Evolutionary conservation across 2,113 vertebrate genomes (phyloP), one percentile per base, ranked within the genome.

Genomic region (Rhodinocichla rosea): DNA sequence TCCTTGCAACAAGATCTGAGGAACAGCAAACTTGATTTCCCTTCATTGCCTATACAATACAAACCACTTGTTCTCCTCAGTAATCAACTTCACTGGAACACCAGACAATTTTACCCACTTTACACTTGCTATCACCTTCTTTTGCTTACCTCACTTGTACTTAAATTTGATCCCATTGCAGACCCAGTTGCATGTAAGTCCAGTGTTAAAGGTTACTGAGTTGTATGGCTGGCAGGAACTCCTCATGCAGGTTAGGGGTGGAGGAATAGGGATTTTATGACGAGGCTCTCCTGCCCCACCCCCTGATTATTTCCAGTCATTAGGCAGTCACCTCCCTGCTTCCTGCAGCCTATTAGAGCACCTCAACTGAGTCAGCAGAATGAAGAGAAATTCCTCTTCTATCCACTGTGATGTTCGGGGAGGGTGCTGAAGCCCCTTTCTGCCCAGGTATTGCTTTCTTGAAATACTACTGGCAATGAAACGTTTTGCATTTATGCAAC

Each of bases 121-220:
- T 5, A 59, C 5, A 0, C 10, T 37, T 23, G 19, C 28, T 68
- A 18, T 56, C 2, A 1, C 10, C 18, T 73, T 77, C 14, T 70
- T 87, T 76, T 82, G 3, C 97, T 97, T 96, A 97, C 97, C 97
- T 96, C 97, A 87, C 70, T 95, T 80, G 97, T 97, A 45, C 97
- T 97, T 90, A 94, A 83, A 95, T 94, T 97, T 77, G 95, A 94
- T 94, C 97, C 97, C 97, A 97, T 97, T 59, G 69, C 86, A 88
- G 90, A 10, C 62, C 45, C 65, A 18, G 92, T 76, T 80, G 89
- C 97, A 96, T 97, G 0, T 57, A 95, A 95, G 37, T 92, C 93
- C 87, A 89, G 14, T 24, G 57, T 69, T 64, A 64, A 87, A 65
- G 56, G 39, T n/a, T 13, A 33, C 55, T 0, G 1, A 73, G 75